Percentiles rank a stretch among this genome's conserved stretches.
phyloP scores from a whole-genome alignment of 2,797 vertebrate genomes.

The Chrosomus eos region DNA sequence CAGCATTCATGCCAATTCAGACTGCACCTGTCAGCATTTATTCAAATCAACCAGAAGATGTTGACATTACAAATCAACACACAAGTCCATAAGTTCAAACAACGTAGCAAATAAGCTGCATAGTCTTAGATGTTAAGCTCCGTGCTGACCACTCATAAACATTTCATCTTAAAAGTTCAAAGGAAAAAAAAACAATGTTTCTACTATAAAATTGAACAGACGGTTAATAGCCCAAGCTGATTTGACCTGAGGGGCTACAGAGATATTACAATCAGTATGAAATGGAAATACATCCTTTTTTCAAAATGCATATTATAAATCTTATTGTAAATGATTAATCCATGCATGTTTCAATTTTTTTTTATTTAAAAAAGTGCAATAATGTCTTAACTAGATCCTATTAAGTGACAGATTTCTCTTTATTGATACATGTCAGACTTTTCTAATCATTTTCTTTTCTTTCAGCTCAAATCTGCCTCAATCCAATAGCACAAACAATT shows the following conservation, averaged over 20 bases:
- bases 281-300: not conserved
- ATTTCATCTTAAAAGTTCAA: not conserved
- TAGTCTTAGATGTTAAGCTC: not conserved
- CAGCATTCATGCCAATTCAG: conserved; percentile 30
- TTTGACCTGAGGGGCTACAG: not conserved
- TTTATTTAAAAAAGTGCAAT: not conserved
- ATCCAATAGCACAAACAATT: no score
- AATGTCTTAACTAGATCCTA: not conserved
- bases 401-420: not conserved
- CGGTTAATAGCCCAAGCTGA: not conserved
- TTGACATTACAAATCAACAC: conserved; percentile 5
- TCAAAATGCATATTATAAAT: not conserved
- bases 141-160: not conserved
- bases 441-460: not conserved
- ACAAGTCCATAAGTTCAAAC: conserved; percentile 12
- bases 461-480: not conserved
- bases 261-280: not conserved
- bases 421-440: no score
- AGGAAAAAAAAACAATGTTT: not conserved
- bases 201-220: not conserved
- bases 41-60: conserved; percentile 15
- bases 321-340: not conserved
- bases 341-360: not conserved
- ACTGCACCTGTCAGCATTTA: conserved; percentile 9
- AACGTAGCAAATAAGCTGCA: not conserved